A percentile compares a stretch with the other conserved stretches of the same genome.
Conservation (phyloP, 2,113 vertebrate genomes). For the Ptychochromis oligacanthus region DNA sequence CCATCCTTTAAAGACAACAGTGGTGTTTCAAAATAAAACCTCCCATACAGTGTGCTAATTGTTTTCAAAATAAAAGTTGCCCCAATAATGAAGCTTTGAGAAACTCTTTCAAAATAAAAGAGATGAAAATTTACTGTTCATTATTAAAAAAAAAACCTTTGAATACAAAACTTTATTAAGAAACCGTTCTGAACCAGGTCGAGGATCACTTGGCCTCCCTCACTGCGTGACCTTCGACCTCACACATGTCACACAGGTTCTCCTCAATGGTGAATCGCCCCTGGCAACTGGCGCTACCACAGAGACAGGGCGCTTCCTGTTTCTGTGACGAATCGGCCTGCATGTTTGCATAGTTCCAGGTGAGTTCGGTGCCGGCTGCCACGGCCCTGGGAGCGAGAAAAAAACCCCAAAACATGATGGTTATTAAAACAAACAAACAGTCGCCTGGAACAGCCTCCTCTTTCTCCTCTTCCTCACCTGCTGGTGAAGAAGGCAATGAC, state of each 20-base stretch:
- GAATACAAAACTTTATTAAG: neutral
- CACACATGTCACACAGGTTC: conserved; percentile 27
- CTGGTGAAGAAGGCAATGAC: conserved; percentile 92
- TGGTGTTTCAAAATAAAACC: neutral
- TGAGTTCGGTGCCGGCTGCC: conserved; percentile 90
- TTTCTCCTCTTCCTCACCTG: conserved; percentile 78
- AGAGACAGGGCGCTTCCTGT: conserved; percentile 86
- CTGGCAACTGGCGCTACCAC: conserved; percentile 82
- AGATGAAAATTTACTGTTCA: neutral
- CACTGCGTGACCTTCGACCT: neutral
- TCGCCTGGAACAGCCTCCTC: neutral
- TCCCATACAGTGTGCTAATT: neutral
- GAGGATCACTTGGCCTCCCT: neutral
- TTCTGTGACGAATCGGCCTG: conserved; percentile 78
- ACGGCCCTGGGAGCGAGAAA: conserved; percentile 79
- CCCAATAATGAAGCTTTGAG: neutral
- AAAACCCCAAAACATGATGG: neutral
- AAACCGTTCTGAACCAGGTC: neutral
- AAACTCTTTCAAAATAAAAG: neutral
- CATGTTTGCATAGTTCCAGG: conserved; percentile 87
- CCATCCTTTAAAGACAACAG: neutral
- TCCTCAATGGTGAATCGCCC: conserved; percentile 74
- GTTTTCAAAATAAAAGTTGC: neutral
- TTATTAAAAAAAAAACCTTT: neutral
- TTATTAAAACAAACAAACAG: neutral